phyloP scores from a whole-genome alignment of 2,797 vertebrate species.

The Salarias fasciatus region DNA sequence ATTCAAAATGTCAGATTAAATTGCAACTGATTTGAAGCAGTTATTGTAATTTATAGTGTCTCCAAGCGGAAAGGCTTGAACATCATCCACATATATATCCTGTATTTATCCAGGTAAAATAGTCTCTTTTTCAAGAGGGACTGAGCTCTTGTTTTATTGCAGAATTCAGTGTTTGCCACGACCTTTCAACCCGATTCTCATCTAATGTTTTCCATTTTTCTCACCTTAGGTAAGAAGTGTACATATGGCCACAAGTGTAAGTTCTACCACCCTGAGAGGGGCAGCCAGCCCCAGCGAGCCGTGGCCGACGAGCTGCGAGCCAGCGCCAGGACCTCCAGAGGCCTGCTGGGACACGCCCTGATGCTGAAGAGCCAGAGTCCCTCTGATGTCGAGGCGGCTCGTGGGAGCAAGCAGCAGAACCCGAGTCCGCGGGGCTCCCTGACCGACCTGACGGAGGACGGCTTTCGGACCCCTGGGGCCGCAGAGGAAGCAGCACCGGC shows the following conservation, averaged over 20 bases:
- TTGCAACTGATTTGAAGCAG: too few relatives aligned
- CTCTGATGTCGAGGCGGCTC: constrained; percentile 73
- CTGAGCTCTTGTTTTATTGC: too few relatives aligned
- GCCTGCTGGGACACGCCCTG: constrained; percentile 82
- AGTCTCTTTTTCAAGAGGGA: too few relatives aligned
- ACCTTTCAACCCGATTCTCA: too few relatives aligned
- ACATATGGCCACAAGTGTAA: constrained; percentile 99
- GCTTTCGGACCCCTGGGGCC: constrained; percentile 87
- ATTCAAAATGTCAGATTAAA: too few relatives aligned
- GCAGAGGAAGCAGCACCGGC: constrained; percentile 65
- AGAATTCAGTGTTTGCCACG: too few relatives aligned
- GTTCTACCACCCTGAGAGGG: constrained; percentile 96
- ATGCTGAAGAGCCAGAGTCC: constrained; percentile 89
- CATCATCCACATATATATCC: too few relatives aligned
- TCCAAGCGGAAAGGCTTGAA: too few relatives aligned
- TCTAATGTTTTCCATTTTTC: neutral
- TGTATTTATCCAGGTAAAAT: too few relatives aligned
- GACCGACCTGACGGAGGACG: constrained; percentile 87
- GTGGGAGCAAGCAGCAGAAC: constrained; percentile 89
- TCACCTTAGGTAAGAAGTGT: constrained; percentile 92
- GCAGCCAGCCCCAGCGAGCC: constrained; percentile 92
- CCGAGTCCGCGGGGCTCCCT: constrained; percentile 85
- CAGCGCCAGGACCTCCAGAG: constrained; percentile 92
- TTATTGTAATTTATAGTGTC: too few relatives aligned
- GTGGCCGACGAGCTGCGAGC: constrained; percentile 98